Percentiles rank a stretch among this genome's conserved stretches.
phyloP scores from a whole-genome alignment of 2,113 vertebrate species.

The Bufo bufo region DNA sequence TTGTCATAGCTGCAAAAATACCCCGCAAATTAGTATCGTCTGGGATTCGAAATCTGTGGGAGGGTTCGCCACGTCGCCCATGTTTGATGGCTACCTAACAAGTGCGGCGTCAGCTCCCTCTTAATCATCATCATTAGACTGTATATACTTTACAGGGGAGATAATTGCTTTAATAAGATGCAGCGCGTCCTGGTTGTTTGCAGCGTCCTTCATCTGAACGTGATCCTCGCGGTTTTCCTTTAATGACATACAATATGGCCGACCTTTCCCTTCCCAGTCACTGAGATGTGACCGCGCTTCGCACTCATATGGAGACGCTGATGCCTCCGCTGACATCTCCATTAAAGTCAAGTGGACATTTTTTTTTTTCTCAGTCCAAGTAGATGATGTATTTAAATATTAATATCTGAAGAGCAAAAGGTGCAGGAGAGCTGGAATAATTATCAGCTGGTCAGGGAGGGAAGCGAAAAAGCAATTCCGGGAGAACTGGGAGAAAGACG shows the following conservation, averaged over 20 bases:
- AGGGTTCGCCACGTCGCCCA: not conserved
- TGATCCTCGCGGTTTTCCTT: not conserved
- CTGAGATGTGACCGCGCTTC: slow-evolving; percentile 37
- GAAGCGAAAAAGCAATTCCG: not conserved
- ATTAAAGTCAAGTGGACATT: slow-evolving; percentile 56
- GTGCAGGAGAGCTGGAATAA: not conserved
- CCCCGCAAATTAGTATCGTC: slow-evolving; percentile 26
- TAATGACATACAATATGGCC: slow-evolving; percentile 48
- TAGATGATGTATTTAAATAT: slow-evolving; percentile 49
- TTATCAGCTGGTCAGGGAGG: slow-evolving; percentile 10
- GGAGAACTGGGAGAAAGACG: not conserved
- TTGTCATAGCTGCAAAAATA: slow-evolving; percentile 41
- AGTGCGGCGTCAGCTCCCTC: slow-evolving; percentile 3
- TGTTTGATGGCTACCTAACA: slow-evolving; percentile 38
- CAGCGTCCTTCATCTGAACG: slow-evolving; percentile 13
- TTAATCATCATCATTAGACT: slow-evolving; percentile 20
- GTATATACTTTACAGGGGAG: slow-evolving; percentile 2
- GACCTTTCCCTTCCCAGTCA: slow-evolving; percentile 26
- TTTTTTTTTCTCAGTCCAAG: slow-evolving; percentile 19
- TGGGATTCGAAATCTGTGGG: slow-evolving; percentile 7
- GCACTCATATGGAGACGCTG: slow-evolving; percentile 38
- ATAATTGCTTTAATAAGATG: slow-evolving; percentile 42
- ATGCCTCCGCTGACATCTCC: slow-evolving; percentile 48
- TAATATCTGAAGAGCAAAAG: slow-evolving; percentile 33
- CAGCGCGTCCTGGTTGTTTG: slow-evolving; percentile 9